These are phyloP conservation scores for Staurois parvus DNA, from an alignment of 2,797 vertebrate genomes.

Conservation along the genomic window DNA sequence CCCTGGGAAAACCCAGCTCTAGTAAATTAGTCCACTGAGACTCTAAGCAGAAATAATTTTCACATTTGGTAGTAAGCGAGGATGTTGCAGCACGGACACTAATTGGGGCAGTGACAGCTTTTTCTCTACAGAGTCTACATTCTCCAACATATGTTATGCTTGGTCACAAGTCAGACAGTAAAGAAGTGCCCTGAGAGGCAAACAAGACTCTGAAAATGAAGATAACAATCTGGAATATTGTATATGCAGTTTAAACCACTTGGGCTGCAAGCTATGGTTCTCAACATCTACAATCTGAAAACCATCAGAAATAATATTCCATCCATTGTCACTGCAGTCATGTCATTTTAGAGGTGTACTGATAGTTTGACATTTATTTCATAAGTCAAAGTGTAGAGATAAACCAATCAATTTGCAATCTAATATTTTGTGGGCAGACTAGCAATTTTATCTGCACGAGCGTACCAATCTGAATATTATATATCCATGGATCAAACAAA, in stretches of 20 bases:
- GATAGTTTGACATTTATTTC: too few species aligned
- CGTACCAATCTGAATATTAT: too few species aligned
- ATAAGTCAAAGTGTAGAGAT: too few species aligned
- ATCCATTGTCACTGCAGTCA: too few species aligned
- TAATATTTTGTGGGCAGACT: too few species aligned
- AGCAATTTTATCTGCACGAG: too few species aligned
- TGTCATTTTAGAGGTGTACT: too few species aligned
- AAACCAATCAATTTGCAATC: too few species aligned
- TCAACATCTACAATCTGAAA: too few species aligned
- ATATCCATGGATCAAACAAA: too few species aligned
- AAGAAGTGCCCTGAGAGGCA: neutral
- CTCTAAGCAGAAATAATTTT: slow-evolving; percentile 1
- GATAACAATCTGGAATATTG: neutral
- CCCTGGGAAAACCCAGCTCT: neutral
- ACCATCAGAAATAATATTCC: too few species aligned
- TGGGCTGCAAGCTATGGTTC: too few species aligned
- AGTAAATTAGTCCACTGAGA: slow-evolving; percentile 13
- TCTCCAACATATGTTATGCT: neutral
- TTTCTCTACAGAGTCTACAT: neutral
- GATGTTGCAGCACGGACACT: neutral
- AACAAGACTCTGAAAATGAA: neutral
- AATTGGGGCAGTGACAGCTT: neutral
- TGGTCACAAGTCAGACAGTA: neutral
- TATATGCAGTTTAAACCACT: neutral
- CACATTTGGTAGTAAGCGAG: neutral